These are phyloP conservation scores for Campoplex capitator DNA, from an alignment of 2,888 invertebrate genomes.

Conservation along the genomic window DNA sequence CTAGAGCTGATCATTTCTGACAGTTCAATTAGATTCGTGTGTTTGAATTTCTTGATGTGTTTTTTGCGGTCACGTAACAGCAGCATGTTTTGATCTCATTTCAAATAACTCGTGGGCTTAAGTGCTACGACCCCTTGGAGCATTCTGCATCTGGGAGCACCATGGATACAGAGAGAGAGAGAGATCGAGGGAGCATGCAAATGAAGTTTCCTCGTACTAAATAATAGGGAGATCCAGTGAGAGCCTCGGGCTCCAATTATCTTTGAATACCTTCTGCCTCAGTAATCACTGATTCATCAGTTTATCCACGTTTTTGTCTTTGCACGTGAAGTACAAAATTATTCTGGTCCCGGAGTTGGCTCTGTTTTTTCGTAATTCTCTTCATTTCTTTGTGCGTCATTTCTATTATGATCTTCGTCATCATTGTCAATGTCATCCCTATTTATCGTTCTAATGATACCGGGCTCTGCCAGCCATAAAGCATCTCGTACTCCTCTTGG, in stretches of 20 bases:
- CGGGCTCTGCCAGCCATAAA: neutral
- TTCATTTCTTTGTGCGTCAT: neutral
- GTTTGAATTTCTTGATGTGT: neutral
- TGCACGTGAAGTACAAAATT: neutral
- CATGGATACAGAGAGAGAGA: neutral
- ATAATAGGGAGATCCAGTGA: conserved; percentile 9
- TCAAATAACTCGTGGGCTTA: neutral
- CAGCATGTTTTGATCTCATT: conserved; percentile 7
- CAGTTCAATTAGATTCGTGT: neutral
- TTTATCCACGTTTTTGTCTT: neutral
- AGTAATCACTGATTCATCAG: conserved; percentile 19
- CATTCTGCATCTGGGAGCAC: neutral
- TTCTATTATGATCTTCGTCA: neutral
- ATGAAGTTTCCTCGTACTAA: conserved; percentile 35
- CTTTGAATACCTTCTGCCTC: neutral
- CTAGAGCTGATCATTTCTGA: neutral
- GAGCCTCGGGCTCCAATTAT: conserved; percentile 36
- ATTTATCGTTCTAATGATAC: neutral
- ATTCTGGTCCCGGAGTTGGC: neutral
- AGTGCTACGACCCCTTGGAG: neutral
- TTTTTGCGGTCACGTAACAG: neutral
- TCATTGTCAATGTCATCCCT: neutral
- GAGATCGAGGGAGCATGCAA: conserved; percentile 21
- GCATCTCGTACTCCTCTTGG: neutral
- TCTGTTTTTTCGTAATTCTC: neutral